A percentile compares a stretch with the other conserved stretches of the same genome.
These are phyloP conservation scores for Phaetusa simplex DNA, from an alignment of 2,113 vertebrate species.

Conservation along the genomic window DNA sequence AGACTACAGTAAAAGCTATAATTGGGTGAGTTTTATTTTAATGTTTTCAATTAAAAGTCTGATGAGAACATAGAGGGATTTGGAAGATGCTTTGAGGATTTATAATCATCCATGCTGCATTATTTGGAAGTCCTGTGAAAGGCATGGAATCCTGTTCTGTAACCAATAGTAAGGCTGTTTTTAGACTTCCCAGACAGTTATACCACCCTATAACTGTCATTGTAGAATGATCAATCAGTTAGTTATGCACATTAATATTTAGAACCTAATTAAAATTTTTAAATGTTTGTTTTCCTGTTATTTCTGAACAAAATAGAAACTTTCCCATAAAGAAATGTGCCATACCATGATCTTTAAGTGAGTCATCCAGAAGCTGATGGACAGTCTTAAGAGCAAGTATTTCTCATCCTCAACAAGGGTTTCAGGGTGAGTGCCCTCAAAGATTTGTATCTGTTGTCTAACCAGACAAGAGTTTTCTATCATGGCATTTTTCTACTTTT, in stretches of 20 bases:
- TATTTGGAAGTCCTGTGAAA: slow-evolving; percentile 2
- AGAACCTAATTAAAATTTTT: slow-evolving; percentile 39
- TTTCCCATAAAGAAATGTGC: slow-evolving; percentile 34
- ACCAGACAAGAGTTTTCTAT: not conserved
- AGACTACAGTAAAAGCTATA: slow-evolving; percentile 10
- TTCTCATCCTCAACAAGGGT: not conserved
- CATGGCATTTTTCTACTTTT: not conserved
- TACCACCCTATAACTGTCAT: slow-evolving; percentile 1
- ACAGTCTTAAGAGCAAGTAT: not conserved
- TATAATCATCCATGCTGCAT: not conserved
- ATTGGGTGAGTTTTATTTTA: not conserved
- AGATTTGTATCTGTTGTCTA: not conserved
- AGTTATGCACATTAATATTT: not conserved
- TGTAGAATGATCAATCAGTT: slow-evolving; percentile 17
- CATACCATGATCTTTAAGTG: not conserved
- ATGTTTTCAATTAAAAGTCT: slow-evolving; percentile 14
- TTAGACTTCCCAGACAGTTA: slow-evolving; percentile 31
- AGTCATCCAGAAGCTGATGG: slow-evolving; percentile 11
- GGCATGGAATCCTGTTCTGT: not conserved
- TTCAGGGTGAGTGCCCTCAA: not conserved
- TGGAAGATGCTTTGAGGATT: slow-evolving; percentile 28
- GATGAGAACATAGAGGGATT: not conserved
- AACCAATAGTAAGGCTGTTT: not conserved
- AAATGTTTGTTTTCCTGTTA: slow-evolving; percentile 15
- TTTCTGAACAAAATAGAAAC: not conserved